Evolutionary conservation across 2,113 vertebrate genomes (phyloP).

Genomic region (Polypterus senegalus): DNA sequence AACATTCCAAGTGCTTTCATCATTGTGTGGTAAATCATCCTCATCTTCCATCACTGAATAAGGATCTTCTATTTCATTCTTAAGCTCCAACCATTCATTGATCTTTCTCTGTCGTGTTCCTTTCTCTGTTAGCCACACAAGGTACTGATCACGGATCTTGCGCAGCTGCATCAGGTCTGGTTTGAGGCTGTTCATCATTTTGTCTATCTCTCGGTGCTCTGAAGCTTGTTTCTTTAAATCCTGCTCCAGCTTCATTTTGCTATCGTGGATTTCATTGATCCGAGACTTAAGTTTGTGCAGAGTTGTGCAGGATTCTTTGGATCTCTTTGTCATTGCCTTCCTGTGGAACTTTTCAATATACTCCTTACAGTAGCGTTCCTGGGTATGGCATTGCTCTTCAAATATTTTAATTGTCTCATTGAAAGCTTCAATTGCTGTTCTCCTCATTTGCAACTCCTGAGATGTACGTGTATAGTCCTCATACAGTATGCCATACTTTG

Average conservation of each 20-base stretch:
- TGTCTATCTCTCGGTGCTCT: slow-evolving; percentile 67
- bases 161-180: slow-evolving; percentile 67
- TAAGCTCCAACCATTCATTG: slow-evolving; percentile 65
- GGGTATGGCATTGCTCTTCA: slow-evolving; percentile 62
- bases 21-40: slow-evolving; percentile 59
- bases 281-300: slow-evolving; percentile 62
- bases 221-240: slow-evolving; percentile 60
- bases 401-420: slow-evolving; percentile 73
- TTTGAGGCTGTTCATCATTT: slow-evolving; percentile 71
- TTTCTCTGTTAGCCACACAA: slow-evolving; percentile 68
- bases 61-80: slow-evolving; percentile 56
- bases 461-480: slow-evolving; percentile 64
- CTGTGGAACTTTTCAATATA: slow-evolving; percentile 57
- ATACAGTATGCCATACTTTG: slow-evolving; percentile 58
- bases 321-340: slow-evolving; percentile 68
- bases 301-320: slow-evolving; percentile 63
- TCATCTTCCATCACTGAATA: slow-evolving; percentile 60
- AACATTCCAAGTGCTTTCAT: slow-evolving; percentile 64
- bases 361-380: slow-evolving; percentile 63
- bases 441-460: slow-evolving; percentile 71
- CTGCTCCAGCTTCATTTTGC: slow-evolving; percentile 64
- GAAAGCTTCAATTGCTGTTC: slow-evolving; percentile 62
- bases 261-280: slow-evolving; percentile 60
- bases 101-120: slow-evolving; percentile 65
- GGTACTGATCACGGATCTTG: slow-evolving; percentile 64